Conservation (phyloP, 2,888 invertebrate species). For the Ephialtes manifestator region DNA sequence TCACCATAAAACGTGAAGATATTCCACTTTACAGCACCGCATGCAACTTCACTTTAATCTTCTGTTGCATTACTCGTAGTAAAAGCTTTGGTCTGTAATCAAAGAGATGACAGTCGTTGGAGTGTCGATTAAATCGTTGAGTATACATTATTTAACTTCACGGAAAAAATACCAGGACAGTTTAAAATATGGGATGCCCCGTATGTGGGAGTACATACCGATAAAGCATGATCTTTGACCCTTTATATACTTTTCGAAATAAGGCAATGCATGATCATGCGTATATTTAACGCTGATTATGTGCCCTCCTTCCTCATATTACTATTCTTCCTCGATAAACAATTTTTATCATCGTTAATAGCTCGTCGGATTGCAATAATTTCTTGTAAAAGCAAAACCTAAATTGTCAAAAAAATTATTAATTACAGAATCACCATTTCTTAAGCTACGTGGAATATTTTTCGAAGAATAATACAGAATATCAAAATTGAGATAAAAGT, state of each 20-base stretch:
- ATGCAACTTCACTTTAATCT: background rate
- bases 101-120: background rate
- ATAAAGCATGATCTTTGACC: slow-evolving; percentile 2
- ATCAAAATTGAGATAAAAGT: no score
- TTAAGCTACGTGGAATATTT: background rate
- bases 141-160: background rate
- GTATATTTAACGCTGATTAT: background rate
- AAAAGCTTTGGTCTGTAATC: background rate
- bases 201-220: background rate
- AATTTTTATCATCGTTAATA: slow-evolving; percentile 5
- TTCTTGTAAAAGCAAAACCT: background rate
- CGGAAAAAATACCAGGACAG: background rate
- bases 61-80: background rate
- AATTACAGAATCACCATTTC: background rate
- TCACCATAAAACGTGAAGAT: background rate
- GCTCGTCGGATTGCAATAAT: background rate
- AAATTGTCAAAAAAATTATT: background rate
- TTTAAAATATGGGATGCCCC: background rate
- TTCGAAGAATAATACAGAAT: no score
- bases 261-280: background rate
- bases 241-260: background rate
- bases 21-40: background rate
- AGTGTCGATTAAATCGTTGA: slow-evolving; percentile 11
- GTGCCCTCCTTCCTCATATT: background rate
- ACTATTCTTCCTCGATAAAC: background rate